These are phyloP conservation scores for Phalera bucephala DNA, from an alignment of 2,888 invertebrate species.

Conservation along the genomic window DNA sequence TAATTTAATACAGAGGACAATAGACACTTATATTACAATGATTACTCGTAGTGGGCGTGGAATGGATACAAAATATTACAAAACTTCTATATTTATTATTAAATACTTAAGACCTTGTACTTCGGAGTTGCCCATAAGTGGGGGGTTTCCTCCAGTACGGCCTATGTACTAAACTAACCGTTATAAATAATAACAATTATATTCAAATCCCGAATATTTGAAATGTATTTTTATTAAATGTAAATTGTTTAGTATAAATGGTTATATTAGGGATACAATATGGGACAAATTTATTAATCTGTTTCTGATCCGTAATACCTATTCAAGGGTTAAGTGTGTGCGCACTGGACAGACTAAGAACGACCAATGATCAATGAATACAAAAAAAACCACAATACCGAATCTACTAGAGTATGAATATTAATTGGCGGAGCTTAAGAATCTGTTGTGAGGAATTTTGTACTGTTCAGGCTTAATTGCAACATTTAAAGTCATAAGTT, in stretches of 20 bases:
- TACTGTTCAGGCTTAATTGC: no score
- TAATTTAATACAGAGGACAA: slow-evolving; percentile 64
- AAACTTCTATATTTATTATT: slow-evolving; percentile 47
- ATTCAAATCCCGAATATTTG: slow-evolving; percentile 57
- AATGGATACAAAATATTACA: slow-evolving; percentile 81
- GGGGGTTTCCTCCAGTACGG: no score
- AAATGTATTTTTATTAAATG: slow-evolving; percentile 37
- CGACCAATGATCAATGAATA: no score
- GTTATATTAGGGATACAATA: slow-evolving; percentile 26
- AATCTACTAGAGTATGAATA: no score
- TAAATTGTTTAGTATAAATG: slow-evolving; percentile 30
- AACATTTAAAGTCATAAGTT: no score
- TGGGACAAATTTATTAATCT: slow-evolving; percentile 11
- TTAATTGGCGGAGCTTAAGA: no score
- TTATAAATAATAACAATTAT: slow-evolving; percentile 58
- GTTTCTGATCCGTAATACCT: not conserved
- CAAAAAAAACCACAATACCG: no score
- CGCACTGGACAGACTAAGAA: no score
- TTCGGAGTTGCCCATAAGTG: not conserved
- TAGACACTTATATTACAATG: slow-evolving; percentile 69
- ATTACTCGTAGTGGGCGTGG: slow-evolving; percentile 65
- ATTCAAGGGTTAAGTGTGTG: no score
- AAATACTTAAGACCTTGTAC: slow-evolving; percentile 31
- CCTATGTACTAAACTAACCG: slow-evolving; percentile 38
- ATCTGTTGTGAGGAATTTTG: no score